A percentile compares a stretch with the other conserved stretches of the same genome.
Evolutionary conservation across 2,113 vertebrate genomes (phyloP).

Genomic region (Apodemus speciosus): DNA sequence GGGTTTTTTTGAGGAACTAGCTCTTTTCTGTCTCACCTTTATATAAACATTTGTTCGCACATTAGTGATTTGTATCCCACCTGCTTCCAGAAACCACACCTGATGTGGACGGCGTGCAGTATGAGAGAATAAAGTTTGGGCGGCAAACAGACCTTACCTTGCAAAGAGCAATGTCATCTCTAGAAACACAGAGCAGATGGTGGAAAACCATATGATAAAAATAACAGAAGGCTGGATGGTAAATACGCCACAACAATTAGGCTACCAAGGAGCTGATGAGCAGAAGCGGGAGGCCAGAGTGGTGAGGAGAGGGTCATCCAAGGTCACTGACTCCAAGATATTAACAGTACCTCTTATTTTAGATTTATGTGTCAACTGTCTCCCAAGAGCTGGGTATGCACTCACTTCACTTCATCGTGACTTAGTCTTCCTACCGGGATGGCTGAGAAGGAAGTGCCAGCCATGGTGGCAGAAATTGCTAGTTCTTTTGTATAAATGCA

Average conservation of each 20-base stretch:
- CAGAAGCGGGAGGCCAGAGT: background rate
- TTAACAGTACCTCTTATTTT: background rate
- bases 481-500: background rate
- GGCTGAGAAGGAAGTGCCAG: background rate
- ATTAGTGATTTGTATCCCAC: background rate
- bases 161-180: slow-evolving; percentile 40
- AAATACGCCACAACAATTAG: slow-evolving; percentile 12
- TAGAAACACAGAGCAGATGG: slow-evolving; percentile 61
- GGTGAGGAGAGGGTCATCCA: background rate
- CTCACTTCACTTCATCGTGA: background rate
- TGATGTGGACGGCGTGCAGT: background rate
- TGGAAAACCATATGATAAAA: slow-evolving; percentile 60
- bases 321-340: background rate
- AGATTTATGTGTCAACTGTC: background rate
- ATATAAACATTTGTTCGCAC: background rate
- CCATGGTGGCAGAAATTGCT: fast-evolving
- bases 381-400: background rate
- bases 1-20: background rate
- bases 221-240: slow-evolving; percentile 59
- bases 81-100: background rate
- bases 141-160: background rate
- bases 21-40: background rate
- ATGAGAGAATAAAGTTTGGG: background rate
- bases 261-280: background rate
- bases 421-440: background rate